Percentiles rank a stretch among this genome's conserved stretches.
phyloP scores from a whole-genome alignment of 2,113 vertebrate species.

The human region GRCh38 chr9:31587501-31588000 shows the following conservation, averaged over 20 bases:
- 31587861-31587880: not conserved
- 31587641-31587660: not conserved
- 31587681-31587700: not conserved
- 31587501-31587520: not conserved
- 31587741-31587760: not conserved
- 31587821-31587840: not conserved
- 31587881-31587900: not conserved
- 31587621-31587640: not conserved
- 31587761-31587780: not conserved
- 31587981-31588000: not conserved
- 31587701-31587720: not conserved
- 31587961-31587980: not conserved
- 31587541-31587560: not conserved
- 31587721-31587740: not conserved
- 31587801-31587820: not conserved
- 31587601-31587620: not conserved
- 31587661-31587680: not conserved
- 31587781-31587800: not conserved
- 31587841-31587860: not conserved
- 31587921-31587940: not conserved
- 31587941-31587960: not conserved
- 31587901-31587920: not conserved
- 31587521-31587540: not conserved
- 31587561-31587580: not conserved
- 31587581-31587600: not conserved